phyloP scores from a whole-genome alignment of 2,888 invertebrate genomes.

The Meta bourneti region DNA sequence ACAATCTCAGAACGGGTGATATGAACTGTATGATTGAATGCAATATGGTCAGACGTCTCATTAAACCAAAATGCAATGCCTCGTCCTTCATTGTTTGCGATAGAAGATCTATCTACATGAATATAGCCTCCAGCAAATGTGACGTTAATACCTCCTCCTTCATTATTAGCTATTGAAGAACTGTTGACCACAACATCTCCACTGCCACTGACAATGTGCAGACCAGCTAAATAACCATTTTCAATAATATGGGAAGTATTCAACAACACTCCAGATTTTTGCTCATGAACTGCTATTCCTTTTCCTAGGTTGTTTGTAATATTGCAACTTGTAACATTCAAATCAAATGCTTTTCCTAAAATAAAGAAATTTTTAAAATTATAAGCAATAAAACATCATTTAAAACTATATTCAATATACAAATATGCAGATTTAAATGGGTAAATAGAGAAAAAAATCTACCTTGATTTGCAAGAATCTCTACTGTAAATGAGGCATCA shows the following conservation, averaged over 20 bases:
- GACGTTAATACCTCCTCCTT: constrained; percentile 96
- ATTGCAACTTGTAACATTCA: constrained; percentile 91
- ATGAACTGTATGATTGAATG: constrained; percentile 88
- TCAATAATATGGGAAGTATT: constrained; percentile 90
- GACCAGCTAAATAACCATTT: constrained; percentile 93
- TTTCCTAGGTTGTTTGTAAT: constrained; percentile 95
- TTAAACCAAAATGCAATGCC: constrained; percentile 95
- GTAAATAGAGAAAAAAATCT: background rate
- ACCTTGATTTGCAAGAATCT: constrained; percentile 82
- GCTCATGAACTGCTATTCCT: constrained; percentile 95
- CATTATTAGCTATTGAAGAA: constrained; percentile 93
- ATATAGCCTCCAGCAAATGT: constrained; percentile 96
- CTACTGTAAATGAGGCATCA: constrained; percentile 88
- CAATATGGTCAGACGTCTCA: constrained; percentile 90
- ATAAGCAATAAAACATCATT: background rate
- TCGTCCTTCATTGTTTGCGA: constrained; percentile 93
- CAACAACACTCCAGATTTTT: constrained; percentile 93
- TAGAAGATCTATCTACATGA: constrained; percentile 91
- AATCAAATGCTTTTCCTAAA: constrained; percentile 87
- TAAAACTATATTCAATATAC: background rate
- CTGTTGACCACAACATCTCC: constrained; percentile 96
- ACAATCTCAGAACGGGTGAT: constrained; percentile 93
- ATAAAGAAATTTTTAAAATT: constrained; percentile 15
- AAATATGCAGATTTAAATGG: background rate
- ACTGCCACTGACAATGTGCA: constrained; percentile 93